Evolutionary conservation across 2,113 vertebrate species (phyloP).

Genomic region (Cyprinus carpio): DNA sequence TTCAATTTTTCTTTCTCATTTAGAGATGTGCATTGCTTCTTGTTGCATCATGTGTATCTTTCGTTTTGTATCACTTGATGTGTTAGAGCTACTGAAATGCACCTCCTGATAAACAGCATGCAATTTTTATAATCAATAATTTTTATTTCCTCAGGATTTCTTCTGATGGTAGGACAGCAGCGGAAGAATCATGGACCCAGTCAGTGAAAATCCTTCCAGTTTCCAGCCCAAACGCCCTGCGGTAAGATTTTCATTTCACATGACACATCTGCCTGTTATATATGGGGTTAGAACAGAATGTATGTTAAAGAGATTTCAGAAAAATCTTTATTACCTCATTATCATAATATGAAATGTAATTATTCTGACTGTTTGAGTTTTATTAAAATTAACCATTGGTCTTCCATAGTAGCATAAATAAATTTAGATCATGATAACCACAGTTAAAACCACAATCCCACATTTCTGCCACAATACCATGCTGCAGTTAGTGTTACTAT

Average conservation of each 20-base stretch:
- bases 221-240: conserved; percentile 25
- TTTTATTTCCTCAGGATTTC: background rate
- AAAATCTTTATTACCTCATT: too few relatives aligned
- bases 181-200: conserved; percentile 1
- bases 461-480: too few relatives aligned
- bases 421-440: too few relatives aligned
- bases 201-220: background rate
- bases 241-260: conserved; percentile 39
- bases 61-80: background rate
- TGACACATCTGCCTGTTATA: background rate
- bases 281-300: background rate
- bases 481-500: too few relatives aligned
- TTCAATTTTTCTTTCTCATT: background rate
- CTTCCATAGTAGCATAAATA: too few relatives aligned
- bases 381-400: too few relatives aligned
- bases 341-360: too few relatives aligned
- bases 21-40: background rate
- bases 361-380: too few relatives aligned
- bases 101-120: background rate
- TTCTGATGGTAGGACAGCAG: background rate
- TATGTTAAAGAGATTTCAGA: background rate
- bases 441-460: too few relatives aligned
- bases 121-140: background rate
- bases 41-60: background rate
- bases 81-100: background rate